phyloP scores from a whole-genome alignment of 2,113 vertebrate species.

The Rissa tridactyla region DNA sequence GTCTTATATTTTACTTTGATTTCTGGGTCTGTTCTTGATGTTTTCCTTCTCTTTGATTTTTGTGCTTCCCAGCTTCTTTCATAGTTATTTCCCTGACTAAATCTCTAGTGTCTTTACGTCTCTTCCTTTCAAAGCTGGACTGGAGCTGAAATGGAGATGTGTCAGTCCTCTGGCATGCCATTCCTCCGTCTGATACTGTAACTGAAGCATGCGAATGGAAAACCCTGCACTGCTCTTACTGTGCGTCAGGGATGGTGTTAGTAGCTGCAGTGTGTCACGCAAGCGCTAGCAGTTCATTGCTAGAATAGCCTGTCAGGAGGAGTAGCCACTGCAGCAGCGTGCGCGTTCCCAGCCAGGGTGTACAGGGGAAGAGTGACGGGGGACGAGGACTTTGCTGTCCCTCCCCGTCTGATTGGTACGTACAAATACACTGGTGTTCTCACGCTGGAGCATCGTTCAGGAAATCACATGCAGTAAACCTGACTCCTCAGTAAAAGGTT shows the following conservation, averaged over 20 bases:
- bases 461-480: background rate
- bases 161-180: background rate
- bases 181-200: background rate
- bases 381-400: background rate
- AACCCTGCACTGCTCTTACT: background rate
- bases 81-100: background rate
- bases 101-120: background rate
- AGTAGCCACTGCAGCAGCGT: no score
- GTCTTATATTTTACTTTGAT: background rate
- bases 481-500: background rate
- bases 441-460: background rate
- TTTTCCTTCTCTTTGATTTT: background rate
- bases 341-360: background rate
- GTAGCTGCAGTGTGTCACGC: background rate
- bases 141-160: background rate
- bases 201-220: background rate
- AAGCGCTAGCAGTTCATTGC: rapidly evolving
- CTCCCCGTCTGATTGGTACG: background rate
- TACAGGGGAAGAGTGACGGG: no score
- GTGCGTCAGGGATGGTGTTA: background rate
- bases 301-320: background rate
- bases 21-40: background rate
- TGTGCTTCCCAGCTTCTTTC: background rate
- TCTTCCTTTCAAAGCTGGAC: background rate
- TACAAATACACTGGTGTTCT: background rate